Percentiles rank a stretch among this genome's conserved stretches.
These are phyloP conservation scores for Scotopteryx bipunctaria DNA, from an alignment of 2,888 invertebrate species.

Conservation along the genomic window DNA sequence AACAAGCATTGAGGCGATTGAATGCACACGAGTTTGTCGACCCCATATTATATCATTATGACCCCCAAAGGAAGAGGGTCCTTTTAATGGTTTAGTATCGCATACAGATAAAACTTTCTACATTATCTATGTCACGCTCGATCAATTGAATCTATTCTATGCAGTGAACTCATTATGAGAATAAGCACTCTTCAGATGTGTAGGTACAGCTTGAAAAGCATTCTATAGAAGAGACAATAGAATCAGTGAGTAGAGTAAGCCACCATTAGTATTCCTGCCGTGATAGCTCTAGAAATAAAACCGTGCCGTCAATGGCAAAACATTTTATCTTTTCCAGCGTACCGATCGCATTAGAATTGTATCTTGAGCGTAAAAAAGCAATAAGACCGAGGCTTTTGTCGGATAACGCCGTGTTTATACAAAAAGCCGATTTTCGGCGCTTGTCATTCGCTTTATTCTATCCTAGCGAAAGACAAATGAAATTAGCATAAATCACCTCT, in stretches of 20 bases:
- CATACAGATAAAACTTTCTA: constrained; percentile 56
- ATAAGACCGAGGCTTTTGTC: constrained; percentile 57
- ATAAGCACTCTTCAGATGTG: constrained; percentile 23
- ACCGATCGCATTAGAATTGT: constrained; percentile 59
- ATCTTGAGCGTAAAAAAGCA: constrained; percentile 59
- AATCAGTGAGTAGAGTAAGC: constrained; percentile 42
- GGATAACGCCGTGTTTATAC: constrained; percentile 29
- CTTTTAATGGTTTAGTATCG: constrained; percentile 62
- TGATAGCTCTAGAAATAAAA: constrained; percentile 46
- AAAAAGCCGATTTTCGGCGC: constrained; percentile 5
- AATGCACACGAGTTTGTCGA: constrained; percentile 72
- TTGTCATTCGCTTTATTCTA: neutral
- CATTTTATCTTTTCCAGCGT: constrained; percentile 55
- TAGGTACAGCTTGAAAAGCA: constrained; percentile 32
- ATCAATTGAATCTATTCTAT: constrained; percentile 52
- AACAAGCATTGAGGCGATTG: constrained; percentile 53
- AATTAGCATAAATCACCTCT: too few species aligned
- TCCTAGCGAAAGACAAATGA: too few species aligned
- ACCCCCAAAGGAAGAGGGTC: constrained; percentile 72
- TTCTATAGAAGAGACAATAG: constrained; percentile 48
- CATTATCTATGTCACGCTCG: constrained; percentile 71
- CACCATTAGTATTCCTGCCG: constrained; percentile 54
- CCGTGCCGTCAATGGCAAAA: constrained; percentile 56
- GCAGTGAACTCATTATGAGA: constrained; percentile 36
- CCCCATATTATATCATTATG: constrained; percentile 65